Evolutionary conservation across 1,140 invertebrate species (phyloP), one percentile per base, ranked within the genome.

Genomic region (Triops cancriformis): DNA sequence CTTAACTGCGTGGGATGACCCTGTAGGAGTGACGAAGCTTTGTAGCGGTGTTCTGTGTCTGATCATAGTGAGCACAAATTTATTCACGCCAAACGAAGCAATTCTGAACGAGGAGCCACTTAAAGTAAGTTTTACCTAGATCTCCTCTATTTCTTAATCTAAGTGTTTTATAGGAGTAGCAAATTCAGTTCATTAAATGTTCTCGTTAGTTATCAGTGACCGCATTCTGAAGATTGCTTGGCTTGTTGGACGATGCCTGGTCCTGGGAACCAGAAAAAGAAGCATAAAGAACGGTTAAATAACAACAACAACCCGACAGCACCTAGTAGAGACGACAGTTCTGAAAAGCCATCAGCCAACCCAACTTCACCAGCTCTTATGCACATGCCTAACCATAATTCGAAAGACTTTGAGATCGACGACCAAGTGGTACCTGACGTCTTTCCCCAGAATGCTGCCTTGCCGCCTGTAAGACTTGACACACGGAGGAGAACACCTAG

Each of bases 21-120:
- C 51, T 9, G 51, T 64, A 64, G 51, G 51, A 64, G 51, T 64
- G 51, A 64, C 51, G n/a, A 23, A 64, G 51, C 51, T 64, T 64
- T 18, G 18, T 64, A 64, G 51, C 51, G n/a, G 14, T 64, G 14
- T 64, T 6, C 51, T 64, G 23, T 14, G 51, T 18, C n/a, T 64
- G 51, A 64, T 64, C 31, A 37, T 7, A 37, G 31, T 37, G 31
- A 37, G 31, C 7, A 37, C 31, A 4, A 37, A 37, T 37, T 37
- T 4, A 37, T 37, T 4, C 31, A 37, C 31, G 7, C 31, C 31
- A 37, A 37, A 37, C 31, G 31, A 37, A 7, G 31, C 31, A 37
- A 37, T 37, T 37, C 31, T 7, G 31, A 37, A 37, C 31, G 31
- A 37, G 31, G 31, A 37, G 2, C 2, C 31, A 37, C 2, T 7